These are phyloP conservation scores for Microplitis mediator DNA, from an alignment of 1,140 invertebrate species.

Conservation along the genomic window DNA sequence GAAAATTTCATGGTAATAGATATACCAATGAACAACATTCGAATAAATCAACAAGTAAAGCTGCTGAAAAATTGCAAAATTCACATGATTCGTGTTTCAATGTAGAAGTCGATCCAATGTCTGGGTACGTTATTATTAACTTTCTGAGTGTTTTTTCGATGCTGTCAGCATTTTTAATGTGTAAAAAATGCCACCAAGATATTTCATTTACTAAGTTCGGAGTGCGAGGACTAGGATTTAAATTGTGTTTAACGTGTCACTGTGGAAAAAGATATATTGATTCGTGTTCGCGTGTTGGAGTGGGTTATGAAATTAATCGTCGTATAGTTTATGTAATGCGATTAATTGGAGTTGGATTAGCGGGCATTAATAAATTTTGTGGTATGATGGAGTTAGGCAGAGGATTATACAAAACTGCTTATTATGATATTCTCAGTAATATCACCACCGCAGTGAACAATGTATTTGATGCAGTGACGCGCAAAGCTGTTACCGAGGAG, in stretches of 20 bases:
- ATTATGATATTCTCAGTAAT: conserved; percentile 24
- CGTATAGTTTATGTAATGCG: conserved; percentile 34
- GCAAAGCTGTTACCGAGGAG: conserved; percentile 26
- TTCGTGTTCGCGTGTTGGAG: conserved; percentile 29
- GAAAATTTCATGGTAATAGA: too few relatives aligned
- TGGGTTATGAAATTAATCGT: conserved; percentile 39
- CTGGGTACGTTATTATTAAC: conserved; percentile 23
- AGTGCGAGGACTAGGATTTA: conserved; percentile 33
- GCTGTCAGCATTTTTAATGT: conserved; percentile 27
- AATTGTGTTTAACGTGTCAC: conserved; percentile 27
- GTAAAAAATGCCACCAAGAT: conserved; percentile 31
- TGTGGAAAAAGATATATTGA: conserved; percentile 32
- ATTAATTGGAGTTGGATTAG: conserved; percentile 32
- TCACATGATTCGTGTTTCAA: conserved; percentile 21
- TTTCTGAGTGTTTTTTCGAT: conserved; percentile 29
- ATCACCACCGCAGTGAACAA: conserved; percentile 26
- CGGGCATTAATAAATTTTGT: conserved; percentile 35
- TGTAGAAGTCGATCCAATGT: conserved; percentile 18
- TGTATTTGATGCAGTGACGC: conserved; percentile 13
- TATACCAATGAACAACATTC: too few relatives aligned
- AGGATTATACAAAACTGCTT: conserved; percentile 5
- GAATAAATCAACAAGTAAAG: too few relatives aligned
- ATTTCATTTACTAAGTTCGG: conserved; percentile 32
- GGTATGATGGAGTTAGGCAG: conserved; percentile 32
- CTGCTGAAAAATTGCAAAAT: not conserved